A percentile compares a stretch with the other conserved stretches of the same genome.
These are phyloP conservation scores for Ifrita kowaldi DNA, from an alignment of 2,113 vertebrate genomes.

Conservation along the genomic window DNA sequence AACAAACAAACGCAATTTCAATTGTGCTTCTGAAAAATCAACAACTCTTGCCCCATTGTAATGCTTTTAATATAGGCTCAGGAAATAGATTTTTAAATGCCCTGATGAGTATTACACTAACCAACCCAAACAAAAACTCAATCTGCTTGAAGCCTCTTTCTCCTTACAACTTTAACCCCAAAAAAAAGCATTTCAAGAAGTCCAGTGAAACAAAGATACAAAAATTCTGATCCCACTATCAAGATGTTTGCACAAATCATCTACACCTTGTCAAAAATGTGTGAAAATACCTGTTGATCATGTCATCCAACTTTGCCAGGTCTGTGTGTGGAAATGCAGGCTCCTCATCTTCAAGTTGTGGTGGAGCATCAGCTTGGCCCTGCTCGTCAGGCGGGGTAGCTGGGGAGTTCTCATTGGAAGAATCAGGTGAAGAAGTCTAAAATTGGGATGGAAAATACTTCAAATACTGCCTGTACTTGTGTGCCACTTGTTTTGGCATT, in stretches of 20 bases:
- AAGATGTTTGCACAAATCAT: neutral
- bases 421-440: constrained; percentile 95
- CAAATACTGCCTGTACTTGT: neutral
- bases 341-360: constrained; percentile 97
- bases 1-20: neutral
- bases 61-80: neutral
- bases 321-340: constrained; percentile 98
- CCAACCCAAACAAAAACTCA: neutral
- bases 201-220: neutral
- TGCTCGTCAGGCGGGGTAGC: constrained; percentile 95
- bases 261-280: neutral
- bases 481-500: neutral
- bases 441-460: constrained; percentile 36
- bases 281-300: constrained; percentile 92
- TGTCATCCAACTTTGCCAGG: constrained; percentile 98
- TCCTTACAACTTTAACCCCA: neutral
- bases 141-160: neutral
- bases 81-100: neutral
- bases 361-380: constrained; percentile 86
- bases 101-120: neutral
- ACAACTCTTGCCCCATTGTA: neutral
- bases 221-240: neutral
- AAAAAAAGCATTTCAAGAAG: neutral
- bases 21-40: neutral
- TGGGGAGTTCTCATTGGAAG: constrained; percentile 98